Evolutionary conservation across 2,113 vertebrate genomes (phyloP).

Genomic region (Sterna hirundo): DNA sequence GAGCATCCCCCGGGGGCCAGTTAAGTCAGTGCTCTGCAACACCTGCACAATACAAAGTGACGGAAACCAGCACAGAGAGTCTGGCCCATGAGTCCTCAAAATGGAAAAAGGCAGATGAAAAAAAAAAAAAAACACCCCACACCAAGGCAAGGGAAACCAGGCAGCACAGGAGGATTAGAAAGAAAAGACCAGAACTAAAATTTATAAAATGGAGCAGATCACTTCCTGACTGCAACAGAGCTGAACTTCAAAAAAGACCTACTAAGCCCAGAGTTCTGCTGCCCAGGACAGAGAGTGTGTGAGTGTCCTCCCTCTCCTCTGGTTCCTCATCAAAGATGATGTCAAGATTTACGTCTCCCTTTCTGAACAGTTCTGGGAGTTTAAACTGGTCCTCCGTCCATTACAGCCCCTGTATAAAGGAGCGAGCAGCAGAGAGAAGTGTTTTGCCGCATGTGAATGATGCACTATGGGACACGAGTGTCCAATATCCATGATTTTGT

Average conservation of each 20-base stretch:
- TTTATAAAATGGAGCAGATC: conserved; percentile 43
- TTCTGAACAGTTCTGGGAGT: neutral
- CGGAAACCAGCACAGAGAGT: conserved; percentile 9
- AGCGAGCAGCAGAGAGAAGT: neutral
- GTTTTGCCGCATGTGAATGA: neutral
- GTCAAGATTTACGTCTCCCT: neutral
- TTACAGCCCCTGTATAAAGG: neutral
- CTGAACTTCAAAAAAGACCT: conserved; percentile 30
- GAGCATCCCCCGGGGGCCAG: neutral
- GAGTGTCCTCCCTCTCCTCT: neutral
- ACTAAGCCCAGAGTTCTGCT: neutral
- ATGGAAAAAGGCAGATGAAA: conserved; percentile 44
- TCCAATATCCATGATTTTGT: neutral
- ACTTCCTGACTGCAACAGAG: conserved; percentile 25
- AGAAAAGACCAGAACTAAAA: conserved; percentile 19
- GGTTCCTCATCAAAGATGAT: neutral
- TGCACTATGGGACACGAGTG: neutral
- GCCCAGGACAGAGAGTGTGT: neutral
- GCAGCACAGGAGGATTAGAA: conserved; percentile 24
- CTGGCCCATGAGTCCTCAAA: neutral
- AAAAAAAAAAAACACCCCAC: neutral
- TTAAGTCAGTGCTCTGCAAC: conserved; percentile 13
- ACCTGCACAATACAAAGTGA: conserved; percentile 49
- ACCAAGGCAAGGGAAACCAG: conserved; percentile 20
- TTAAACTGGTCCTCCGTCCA: neutral